phyloP scores from a whole-genome alignment of 2,797 vertebrate genomes.

The Melopsittacus undulatus region DNA sequence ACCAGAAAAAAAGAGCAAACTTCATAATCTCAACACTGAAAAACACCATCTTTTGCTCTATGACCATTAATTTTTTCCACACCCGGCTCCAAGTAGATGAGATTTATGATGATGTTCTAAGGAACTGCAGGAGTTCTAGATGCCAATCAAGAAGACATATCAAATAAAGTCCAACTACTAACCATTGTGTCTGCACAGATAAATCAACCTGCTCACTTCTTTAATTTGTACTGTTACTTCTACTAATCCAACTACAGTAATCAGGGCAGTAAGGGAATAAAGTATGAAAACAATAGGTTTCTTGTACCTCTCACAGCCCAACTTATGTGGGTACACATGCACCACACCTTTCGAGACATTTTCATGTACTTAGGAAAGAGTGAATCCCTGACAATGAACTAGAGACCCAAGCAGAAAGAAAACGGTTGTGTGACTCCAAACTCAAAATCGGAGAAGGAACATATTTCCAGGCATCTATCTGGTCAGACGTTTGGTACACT shows the following conservation, averaged over 20 bases:
- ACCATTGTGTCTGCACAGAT: conserved; percentile 55
- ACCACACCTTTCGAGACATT: neutral
- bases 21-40: neutral
- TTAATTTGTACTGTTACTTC: conserved; percentile 62
- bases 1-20: neutral
- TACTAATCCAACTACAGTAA: conserved; percentile 61
- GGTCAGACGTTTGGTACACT: rapidly evolving
- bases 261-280: neutral
- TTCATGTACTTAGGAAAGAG: rapidly evolving
- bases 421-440: neutral
- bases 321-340: rapidly evolving
- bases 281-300: neutral
- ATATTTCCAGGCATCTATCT: neutral
- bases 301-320: neutral
- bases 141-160: conserved; percentile 71
- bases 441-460: neutral
- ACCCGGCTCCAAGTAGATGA: conserved; percentile 22
- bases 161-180: conserved; percentile 64
- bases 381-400: neutral
- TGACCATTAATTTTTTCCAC: conserved; percentile 23
- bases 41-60: neutral
- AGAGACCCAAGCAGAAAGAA: neutral
- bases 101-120: conserved; percentile 62
- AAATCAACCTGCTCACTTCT: conserved; percentile 67
- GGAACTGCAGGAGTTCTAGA: conserved; percentile 66